phyloP scores from a whole-genome alignment of 2,797 vertebrate species.

The Apogon talboti region DNA sequence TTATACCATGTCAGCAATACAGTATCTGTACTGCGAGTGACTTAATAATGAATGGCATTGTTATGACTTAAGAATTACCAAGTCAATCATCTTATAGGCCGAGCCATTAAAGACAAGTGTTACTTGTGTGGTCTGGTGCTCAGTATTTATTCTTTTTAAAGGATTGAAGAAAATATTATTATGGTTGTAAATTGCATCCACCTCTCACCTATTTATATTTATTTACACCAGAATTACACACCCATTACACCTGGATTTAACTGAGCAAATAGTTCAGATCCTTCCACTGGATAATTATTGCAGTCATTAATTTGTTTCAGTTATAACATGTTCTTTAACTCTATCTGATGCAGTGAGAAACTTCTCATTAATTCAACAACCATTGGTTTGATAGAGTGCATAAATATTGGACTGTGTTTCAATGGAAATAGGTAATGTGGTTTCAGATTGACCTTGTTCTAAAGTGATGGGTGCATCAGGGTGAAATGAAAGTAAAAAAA shows the following conservation, averaged over 20 bases:
- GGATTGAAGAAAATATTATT: neutral
- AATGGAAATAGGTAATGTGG: too few relatives aligned
- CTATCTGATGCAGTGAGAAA: too few relatives aligned
- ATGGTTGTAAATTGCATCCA: neutral
- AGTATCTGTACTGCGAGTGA: neutral
- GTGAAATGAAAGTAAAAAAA: too few relatives aligned
- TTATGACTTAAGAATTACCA: constrained; percentile 2
- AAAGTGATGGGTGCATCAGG: too few relatives aligned
- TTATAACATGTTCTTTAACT: too few relatives aligned
- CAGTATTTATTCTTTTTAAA: neutral
- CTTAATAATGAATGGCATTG: neutral
- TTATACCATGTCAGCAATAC: neutral
- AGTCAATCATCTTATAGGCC: neutral
- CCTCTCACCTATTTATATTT: neutral
- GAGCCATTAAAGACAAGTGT: neutral
- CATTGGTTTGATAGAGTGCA: too few relatives aligned
- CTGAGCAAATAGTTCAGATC: too few relatives aligned
- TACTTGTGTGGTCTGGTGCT: neutral
- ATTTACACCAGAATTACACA: neutral
- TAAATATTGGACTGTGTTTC: too few relatives aligned
- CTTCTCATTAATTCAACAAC: too few relatives aligned
- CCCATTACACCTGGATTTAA: neutral
- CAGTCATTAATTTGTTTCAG: too few relatives aligned
- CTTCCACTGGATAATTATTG: too few relatives aligned
- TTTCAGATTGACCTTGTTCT: too few relatives aligned